Base-by-base conservation (phyloP, 2,113 vertebrate species). In the Podarcis raffonei region DNA sequence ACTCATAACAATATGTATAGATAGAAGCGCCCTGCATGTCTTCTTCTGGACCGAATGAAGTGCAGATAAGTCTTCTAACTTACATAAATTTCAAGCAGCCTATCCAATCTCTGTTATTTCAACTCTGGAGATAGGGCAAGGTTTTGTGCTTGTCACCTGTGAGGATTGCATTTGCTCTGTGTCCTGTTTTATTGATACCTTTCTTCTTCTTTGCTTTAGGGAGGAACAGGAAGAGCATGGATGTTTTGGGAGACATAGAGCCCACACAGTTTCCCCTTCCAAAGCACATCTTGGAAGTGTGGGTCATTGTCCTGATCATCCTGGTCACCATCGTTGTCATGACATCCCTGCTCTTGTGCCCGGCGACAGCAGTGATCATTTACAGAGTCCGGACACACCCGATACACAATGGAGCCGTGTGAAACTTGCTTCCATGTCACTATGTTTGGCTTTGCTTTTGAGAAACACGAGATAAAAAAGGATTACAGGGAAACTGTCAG, bases 231-330 rank as follows among this genome's bases (percentile, higher is more conserved):
- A 35, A 32, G 80, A 79, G 69, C 79, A 96, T 97, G 96, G 95
- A 93, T 9, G 1, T 74, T 5, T 35, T 90, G 76, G 87, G 22
- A 15, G 23, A 81, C 8, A n/a, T 89, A 2, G 74, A 69, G 62
- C 30, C 96, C 0, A 5, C 90, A 22, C 83, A 84, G 2, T 48
- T 5, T 0, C 0, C 65, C 62, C 93, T 97, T 9, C 97, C 97
- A 80, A 96, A 96, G 92, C 97, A 98, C 80, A 95, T 98, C 86
- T 92, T 98, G 95, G 97, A 98, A 25, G 27, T 98, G 91, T 98
- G 98, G 98, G 96, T 95, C 83, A 98, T 98, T 0, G 88, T 98
- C 84, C 93, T 98, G 78, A 94, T 98, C 91, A 98, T 98, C 90
- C 88, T 98, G 93, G 97, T 95, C 88, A 97, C 98, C 83, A 92